These are phyloP conservation scores for Orchesellides sinensis DNA, from an alignment of 2,888 invertebrate species.

Conservation along the genomic window DNA sequence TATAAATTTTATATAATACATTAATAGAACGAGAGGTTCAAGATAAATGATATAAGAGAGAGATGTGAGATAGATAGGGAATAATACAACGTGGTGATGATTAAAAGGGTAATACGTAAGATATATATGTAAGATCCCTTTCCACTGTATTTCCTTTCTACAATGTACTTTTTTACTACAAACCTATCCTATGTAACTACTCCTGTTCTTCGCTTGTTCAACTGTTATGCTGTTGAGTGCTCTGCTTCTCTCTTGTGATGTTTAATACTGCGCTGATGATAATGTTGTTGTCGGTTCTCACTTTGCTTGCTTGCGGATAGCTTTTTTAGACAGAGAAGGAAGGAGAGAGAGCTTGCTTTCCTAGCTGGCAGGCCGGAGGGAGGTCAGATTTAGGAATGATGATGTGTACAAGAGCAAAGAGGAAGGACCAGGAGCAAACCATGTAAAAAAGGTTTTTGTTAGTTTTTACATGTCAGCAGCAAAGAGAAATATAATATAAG, in stretches of 20 bases:
- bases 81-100: not conserved
- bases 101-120: not conserved
- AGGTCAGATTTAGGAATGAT: slow-evolving; percentile 59
- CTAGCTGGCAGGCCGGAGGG: slow-evolving; percentile 51
- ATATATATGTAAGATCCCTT: no score
- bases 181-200: no score
- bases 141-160: no score
- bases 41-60: no score
- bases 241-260: not conserved
- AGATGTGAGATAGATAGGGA: no score
- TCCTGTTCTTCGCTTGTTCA: slow-evolving; percentile 18
- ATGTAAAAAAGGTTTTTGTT: slow-evolving; percentile 53
- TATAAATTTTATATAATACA: not conserved
- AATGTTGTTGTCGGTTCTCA: slow-evolving; percentile 49
- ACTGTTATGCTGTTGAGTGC: slow-evolving; percentile 15
- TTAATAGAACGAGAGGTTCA: no score
- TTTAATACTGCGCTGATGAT: slow-evolving; percentile 23
- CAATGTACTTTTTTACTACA: no score
- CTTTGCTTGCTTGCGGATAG: slow-evolving; percentile 33
- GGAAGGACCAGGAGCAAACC: slow-evolving; percentile 53
- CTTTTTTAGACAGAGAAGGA: slow-evolving; percentile 21
- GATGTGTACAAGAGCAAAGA: slow-evolving; percentile 50
- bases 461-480: slow-evolving; percentile 54
- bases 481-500: slow-evolving; percentile 22
- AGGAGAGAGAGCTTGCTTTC: slow-evolving; percentile 37